Base-by-base conservation (phyloP, 2,113 vertebrate genomes). In the Origma solitaria region DNA sequence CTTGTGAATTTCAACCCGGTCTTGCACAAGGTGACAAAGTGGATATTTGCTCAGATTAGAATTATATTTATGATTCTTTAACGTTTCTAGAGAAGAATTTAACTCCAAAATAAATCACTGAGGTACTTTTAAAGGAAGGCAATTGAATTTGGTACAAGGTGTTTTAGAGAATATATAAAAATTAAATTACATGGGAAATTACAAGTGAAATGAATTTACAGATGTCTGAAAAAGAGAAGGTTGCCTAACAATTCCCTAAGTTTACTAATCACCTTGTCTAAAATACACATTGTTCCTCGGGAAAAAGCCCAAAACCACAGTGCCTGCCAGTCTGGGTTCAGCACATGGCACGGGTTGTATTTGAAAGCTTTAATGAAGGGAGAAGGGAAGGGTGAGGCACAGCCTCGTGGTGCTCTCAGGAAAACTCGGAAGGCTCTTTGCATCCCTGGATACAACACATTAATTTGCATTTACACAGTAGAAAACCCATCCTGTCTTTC, bases 1-100 rank as follows among this genome's bases (percentile, higher is more conserved):
- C 57, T 71, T 65, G 31, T 61, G 23, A 92, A 89, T 92, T 87
- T 79, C 53, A 84, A 45, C 31, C 37, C 17, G 75, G 69, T 13
- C 37, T 86, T 13, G 0, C 2, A 30, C 0, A 1, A 68, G 8
- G 24, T 79, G 73, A 90, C 65, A 78, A 89, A 91, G 23, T 57
- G 27, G 27, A 57, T 94, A 82, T 92, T 89, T 94, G 20, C 61
- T 94, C 45, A 69, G 54, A 82, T 94, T 92, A 75, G n/a, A 89
- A 90, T 53, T 79, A 75, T 65, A 53, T 91, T 91, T 94, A 69
- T 37, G 49, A 65, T 79, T 76, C 58, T 69, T 87, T 66, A 65
- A 9, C 60, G 49, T 69, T 91, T 42, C 47, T 58, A 50, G 8
- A 24, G 50, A 82, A 73, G 4, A 35, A 45, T 92, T 89, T 87